Evolutionary conservation across 1,140 invertebrate species (phyloP).

Genomic region (Uloborus diversus): DNA sequence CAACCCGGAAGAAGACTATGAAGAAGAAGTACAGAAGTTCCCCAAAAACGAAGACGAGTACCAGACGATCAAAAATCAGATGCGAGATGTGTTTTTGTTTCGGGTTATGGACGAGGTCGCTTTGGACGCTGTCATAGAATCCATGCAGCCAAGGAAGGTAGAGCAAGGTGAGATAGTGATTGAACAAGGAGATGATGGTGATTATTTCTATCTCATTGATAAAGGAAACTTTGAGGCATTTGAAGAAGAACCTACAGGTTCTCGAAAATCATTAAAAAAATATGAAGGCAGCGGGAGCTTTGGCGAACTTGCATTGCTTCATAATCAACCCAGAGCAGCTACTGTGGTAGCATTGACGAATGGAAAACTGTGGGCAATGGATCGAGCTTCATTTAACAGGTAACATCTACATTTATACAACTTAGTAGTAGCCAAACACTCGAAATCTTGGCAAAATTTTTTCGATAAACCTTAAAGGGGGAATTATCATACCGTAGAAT

Average conservation of each 20-base stretch:
- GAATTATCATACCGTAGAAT: neutral
- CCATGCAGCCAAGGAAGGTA: slow-evolving; percentile 15
- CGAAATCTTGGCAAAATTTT: neutral
- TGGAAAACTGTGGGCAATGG: slow-evolving; percentile 92
- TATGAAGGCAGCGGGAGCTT: slow-evolving; percentile 91
- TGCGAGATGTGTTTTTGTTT: slow-evolving; percentile 13
- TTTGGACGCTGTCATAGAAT: slow-evolving; percentile 1
- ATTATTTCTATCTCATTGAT: slow-evolving; percentile 95
- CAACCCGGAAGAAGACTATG: slow-evolving; percentile 8
- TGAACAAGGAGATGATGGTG: slow-evolving; percentile 94
- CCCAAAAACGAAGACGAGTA: slow-evolving; percentile 19
- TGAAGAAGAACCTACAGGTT: slow-evolving; percentile 78
- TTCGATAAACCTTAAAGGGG: neutral
- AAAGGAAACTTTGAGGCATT: slow-evolving; percentile 44
- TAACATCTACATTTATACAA: slow-evolving; percentile 72
- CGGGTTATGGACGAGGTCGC: neutral
- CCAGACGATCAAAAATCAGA: neutral
- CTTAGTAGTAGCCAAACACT: neutral
- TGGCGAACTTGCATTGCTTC: slow-evolving; percentile 94
- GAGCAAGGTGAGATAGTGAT: slow-evolving; percentile 72
- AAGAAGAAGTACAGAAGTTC: neutral
- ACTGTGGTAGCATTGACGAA: slow-evolving; percentile 75
- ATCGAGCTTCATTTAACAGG: slow-evolving; percentile 74
- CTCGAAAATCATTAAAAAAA: slow-evolving; percentile 78
- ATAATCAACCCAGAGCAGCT: slow-evolving; percentile 95